Base-by-base conservation (phyloP, 2,113 vertebrate species). In the Hucho hucho region DNA sequence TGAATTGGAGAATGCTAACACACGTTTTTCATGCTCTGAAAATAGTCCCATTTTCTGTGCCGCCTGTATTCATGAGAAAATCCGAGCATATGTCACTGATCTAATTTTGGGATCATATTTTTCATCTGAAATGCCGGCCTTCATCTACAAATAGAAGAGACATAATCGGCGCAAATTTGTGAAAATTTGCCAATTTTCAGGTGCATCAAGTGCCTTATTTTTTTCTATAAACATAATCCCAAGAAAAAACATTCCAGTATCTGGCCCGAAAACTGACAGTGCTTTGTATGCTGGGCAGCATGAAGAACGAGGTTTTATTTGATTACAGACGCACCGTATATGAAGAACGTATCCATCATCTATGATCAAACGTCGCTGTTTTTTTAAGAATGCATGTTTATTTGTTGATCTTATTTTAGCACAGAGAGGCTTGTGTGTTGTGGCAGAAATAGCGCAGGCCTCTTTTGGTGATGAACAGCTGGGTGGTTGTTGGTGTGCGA, bases 391-490 rank as follows among this genome's bases (percentile, higher is more conserved):
- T 29, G 16, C 43, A 20, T 49, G 64, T 74, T 74, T 66, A 74
- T 56, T 58, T 67, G 64, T 53, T 66, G 43, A 32, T 32, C 25
- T 65, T 28, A 49, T 66, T 74, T 65, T 53, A 53, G 43, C 24
- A 66, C 64, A 66, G 73, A 47, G 24, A 16, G 32, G 24, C 43
- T 26, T 49, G 18, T 66, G 63, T 74, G 63, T n/a, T 3, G 29
- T 6, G 47, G 46, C 22, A n/a, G 73, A 66, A 65, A 66, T 18
- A 47, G 64, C 25, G 22, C 26, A 14, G 46, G 3, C 46, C 20
- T 63, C 58, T 66, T 73, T 74, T 66, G 18, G 65, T 53, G 22
- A 63, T 3, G 24, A 65, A 28, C 73, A 74, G 73, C 64, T 66
- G 64, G 16, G 11, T 66, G 63, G 20, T 6, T 71, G 26, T 59